Evolutionary conservation across 2,888 invertebrate species (phyloP).

Genomic region (Tetragnatha montana): DNA sequence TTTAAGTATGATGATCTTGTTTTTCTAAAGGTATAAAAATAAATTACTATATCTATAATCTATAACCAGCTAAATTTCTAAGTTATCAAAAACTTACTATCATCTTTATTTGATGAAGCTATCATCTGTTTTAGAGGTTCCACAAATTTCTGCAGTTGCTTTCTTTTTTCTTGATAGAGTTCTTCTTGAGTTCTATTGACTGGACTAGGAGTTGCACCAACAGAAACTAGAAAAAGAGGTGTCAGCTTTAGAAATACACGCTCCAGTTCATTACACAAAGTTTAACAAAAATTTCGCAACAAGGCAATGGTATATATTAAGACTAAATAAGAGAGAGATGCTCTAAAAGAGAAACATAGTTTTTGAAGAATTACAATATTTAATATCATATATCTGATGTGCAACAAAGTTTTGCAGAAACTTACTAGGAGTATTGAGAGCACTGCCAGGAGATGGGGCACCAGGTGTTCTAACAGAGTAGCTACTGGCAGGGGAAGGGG

Average conservation of each 20-base stretch:
- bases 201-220: constrained; percentile 73
- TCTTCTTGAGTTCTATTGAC: constrained; percentile 81
- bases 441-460: constrained; percentile 88
- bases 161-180: constrained; percentile 93
- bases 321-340: neutral
- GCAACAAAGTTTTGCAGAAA: neutral
- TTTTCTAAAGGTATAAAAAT: neutral
- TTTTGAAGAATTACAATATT: neutral
- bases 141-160: constrained; percentile 94
- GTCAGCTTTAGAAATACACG: neutral
- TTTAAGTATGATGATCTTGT: neutral
- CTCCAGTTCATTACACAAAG: neutral
- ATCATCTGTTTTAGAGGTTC: constrained; percentile 94
- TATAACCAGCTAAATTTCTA: neutral
- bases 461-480: constrained; percentile 60
- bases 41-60: neutral
- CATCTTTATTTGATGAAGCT: constrained; percentile 78
- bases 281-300: neutral
- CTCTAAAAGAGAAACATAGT: neutral
- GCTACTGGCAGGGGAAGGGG: constrained; percentile 72
- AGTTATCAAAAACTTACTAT: constrained; percentile 73
- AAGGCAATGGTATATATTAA: neutral
- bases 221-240: constrained; percentile 44
- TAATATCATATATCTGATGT: neutral
- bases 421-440: constrained; percentile 82